phyloP scores from a whole-genome alignment of 2,888 invertebrate genomes.

The Agriopis aurantiaria region DNA sequence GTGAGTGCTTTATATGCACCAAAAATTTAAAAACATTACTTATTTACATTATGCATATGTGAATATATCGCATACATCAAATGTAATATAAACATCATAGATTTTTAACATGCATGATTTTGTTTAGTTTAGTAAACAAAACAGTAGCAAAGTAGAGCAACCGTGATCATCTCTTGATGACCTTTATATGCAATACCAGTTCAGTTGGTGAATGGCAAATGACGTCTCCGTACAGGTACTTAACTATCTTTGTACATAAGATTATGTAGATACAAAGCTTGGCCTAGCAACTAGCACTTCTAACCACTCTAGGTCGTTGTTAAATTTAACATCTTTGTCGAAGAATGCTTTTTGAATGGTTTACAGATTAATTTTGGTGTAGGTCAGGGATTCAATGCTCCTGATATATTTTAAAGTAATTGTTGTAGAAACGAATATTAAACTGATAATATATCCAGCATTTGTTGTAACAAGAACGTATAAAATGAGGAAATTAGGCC shows the following conservation, averaged over 20 bases:
- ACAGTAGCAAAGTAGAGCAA: slow-evolving; percentile 62
- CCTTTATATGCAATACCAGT: slow-evolving; percentile 59
- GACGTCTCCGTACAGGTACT: slow-evolving; percentile 31
- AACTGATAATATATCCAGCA: background rate
- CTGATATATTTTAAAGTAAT: background rate
- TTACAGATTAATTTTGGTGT: background rate
- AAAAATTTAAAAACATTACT: too few relatives aligned
- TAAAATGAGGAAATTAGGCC: too few relatives aligned
- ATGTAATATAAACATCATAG: background rate
- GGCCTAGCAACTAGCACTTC: background rate
- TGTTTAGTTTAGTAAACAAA: slow-evolving; percentile 38
- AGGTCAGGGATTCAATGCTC: slow-evolving; percentile 9
- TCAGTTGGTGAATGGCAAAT: slow-evolving; percentile 51
- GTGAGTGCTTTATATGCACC: too few relatives aligned
- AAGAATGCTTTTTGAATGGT: slow-evolving; percentile 1
- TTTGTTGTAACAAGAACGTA: too few relatives aligned
- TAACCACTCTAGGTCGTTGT: slow-evolving; percentile 16
- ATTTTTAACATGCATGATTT: slow-evolving; percentile 1
- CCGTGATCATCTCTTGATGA: slow-evolving; percentile 70
- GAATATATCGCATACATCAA: too few relatives aligned
- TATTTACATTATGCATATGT: too few relatives aligned
- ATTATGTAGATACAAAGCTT: slow-evolving; percentile 20
- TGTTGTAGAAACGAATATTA: background rate
- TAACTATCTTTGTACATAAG: slow-evolving; percentile 26
- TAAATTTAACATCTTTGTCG: slow-evolving; percentile 1